phyloP scores from a whole-genome alignment of 2,888 invertebrate species.

The Cordylochernes scorpioides region DNA sequence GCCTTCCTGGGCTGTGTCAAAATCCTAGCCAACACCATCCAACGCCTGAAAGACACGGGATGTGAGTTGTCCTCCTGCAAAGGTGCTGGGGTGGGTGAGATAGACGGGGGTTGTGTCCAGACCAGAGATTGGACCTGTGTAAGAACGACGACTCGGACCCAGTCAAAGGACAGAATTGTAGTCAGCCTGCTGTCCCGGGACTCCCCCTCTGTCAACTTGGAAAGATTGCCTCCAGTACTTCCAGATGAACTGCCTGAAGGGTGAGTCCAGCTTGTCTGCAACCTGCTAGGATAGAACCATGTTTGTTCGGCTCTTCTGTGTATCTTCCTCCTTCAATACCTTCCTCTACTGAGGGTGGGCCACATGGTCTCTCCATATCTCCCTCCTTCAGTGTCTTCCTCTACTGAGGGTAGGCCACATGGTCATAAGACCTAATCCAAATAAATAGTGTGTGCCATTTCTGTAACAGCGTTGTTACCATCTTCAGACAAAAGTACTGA shows the following conservation, averaged over 20 bases:
- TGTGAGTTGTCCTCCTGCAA: slow-evolving; percentile 36
- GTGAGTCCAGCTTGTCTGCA: slow-evolving; percentile 2
- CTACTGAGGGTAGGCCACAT: too few relatives aligned
- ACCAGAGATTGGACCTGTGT: slow-evolving; percentile 72
- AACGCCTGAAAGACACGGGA: slow-evolving; percentile 81
- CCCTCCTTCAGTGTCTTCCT: too few relatives aligned
- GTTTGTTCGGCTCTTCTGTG: slow-evolving; percentile 9
- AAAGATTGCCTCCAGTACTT: too few relatives aligned
- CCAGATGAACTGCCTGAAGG: slow-evolving; percentile 23
- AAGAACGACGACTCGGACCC: slow-evolving; percentile 53
- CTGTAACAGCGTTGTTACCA: too few relatives aligned
- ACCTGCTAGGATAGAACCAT: neutral
- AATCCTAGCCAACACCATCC: slow-evolving; percentile 65
- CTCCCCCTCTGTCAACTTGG: too few relatives aligned
- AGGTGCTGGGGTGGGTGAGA: neutral
- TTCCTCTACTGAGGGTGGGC: too few relatives aligned
- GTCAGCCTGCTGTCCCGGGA: slow-evolving; percentile 73
- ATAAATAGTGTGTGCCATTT: too few relatives aligned
- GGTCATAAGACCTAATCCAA: too few relatives aligned
- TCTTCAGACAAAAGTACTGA: too few relatives aligned
- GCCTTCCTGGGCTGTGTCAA: slow-evolving; percentile 86
- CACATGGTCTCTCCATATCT: too few relatives aligned
- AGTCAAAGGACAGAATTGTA: slow-evolving; percentile 76
- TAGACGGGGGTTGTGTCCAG: slow-evolving; percentile 26
- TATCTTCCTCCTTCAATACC: too few relatives aligned